These are phyloP conservation scores for Teleiodes luculella DNA, from an alignment of 2,888 invertebrate species.

Conservation along the genomic window DNA sequence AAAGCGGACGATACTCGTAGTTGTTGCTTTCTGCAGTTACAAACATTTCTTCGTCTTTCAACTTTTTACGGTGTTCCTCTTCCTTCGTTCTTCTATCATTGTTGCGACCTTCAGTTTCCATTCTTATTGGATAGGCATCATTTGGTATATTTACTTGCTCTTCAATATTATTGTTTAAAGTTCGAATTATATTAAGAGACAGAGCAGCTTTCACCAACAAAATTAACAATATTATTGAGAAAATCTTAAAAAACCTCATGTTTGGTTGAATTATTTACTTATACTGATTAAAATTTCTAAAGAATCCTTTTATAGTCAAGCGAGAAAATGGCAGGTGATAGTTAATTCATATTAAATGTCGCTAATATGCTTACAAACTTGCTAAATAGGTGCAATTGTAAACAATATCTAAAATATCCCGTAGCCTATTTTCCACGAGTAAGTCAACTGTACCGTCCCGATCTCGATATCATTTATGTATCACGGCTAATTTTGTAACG, in stretches of 20 bases:
- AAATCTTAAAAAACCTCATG: neutral
- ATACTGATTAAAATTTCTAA: neutral
- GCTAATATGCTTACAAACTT: neutral
- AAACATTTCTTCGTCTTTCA: slow-evolving; percentile 33
- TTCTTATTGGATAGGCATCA: neutral
- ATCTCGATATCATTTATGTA: no score
- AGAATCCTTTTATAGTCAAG: neutral
- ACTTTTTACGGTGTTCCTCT: slow-evolving; percentile 6
- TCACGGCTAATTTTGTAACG: no score
- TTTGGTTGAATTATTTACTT: neutral
- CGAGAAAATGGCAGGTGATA: neutral
- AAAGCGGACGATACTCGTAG: slow-evolving; percentile 60
- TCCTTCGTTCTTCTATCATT: neutral
- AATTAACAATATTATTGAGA: neutral
- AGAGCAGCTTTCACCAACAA: neutral
- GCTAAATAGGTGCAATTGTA: neutral
- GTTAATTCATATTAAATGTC: neutral
- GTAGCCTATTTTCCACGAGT: neutral
- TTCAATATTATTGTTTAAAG: neutral
- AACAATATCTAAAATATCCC: neutral
- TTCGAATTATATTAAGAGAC: neutral
- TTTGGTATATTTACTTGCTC: slow-evolving; percentile 11
- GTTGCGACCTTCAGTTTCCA: neutral
- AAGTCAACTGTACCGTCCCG: no score
- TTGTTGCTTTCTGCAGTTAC: slow-evolving; percentile 49